Evolutionary conservation across 2,113 vertebrate genomes (phyloP).

Genomic region (Upupa epops): DNA sequence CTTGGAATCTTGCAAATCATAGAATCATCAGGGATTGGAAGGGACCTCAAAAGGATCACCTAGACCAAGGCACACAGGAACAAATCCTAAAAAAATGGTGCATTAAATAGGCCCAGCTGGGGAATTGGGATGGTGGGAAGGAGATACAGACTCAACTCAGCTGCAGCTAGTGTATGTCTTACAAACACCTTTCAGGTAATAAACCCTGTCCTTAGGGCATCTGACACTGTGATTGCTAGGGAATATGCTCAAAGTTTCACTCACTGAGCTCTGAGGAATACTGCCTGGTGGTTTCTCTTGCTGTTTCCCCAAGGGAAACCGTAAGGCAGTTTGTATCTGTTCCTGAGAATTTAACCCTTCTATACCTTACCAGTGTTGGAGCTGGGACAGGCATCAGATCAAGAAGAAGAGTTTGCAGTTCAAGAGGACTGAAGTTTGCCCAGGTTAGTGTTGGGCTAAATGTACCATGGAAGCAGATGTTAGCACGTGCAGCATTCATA

Average conservation of each 20-base stretch:
- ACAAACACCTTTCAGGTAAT: not conserved
- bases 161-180: not conserved
- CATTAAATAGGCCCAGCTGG: not conserved
- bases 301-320: not conserved
- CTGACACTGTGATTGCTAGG: not conserved
- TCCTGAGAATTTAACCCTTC: not conserved
- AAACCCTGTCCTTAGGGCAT: not conserved
- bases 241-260: not conserved
- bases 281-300: not conserved
- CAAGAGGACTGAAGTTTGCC: not conserved
- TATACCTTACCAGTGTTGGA: not conserved
- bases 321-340: not conserved
- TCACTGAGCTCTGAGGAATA: not conserved
- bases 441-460: not conserved
- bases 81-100: too few species aligned
- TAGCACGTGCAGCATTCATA: not conserved
- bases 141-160: not conserved
- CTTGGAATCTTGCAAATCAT: not conserved
- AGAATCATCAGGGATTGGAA: too few species aligned
- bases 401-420: not conserved
- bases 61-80: too few species aligned
- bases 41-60: too few species aligned
- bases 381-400: not conserved
- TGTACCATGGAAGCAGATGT: not conserved
- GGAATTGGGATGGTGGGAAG: not conserved